Evolutionary conservation across 2,113 vertebrate genomes (phyloP).

Genomic region (Mohoua ochrocephala): DNA sequence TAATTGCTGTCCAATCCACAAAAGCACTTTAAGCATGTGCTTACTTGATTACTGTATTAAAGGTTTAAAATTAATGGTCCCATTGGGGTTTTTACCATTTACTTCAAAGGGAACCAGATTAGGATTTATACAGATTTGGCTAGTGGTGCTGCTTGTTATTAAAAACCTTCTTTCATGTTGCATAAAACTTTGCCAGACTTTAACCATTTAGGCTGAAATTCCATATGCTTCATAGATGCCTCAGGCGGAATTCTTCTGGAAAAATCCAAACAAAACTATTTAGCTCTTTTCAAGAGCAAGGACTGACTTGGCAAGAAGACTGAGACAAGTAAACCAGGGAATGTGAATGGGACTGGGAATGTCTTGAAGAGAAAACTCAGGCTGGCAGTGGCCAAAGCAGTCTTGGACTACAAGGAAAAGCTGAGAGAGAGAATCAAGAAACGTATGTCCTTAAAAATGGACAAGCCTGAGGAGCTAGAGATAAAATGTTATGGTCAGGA

Average conservation of each 20-base stretch:
- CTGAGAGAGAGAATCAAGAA: neutral
- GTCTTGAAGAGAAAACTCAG: neutral
- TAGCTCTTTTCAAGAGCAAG: neutral
- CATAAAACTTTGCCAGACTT: conserved; percentile 3
- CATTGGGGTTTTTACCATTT: neutral
- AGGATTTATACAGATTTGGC: conserved; percentile 19
- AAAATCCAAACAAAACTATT: conserved; percentile 9
- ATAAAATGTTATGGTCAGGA: neutral
- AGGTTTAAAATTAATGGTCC: conserved; percentile 11
- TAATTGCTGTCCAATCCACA: conserved; percentile 11
- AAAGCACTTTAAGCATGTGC: conserved; percentile 4
- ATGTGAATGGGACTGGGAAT: neutral
- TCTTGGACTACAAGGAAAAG: neutral
- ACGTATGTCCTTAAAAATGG: neutral
- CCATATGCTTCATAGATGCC: neutral
- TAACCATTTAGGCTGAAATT: conserved; percentile 10
- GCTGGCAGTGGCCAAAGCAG: neutral
- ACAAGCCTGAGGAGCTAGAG: neutral
- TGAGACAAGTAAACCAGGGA: neutral
- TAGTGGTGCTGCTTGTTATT: neutral
- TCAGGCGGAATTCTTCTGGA: conserved; percentile 19
- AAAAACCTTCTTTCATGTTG: conserved; percentile 21
- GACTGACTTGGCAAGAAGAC: neutral
- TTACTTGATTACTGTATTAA: conserved; percentile 24
- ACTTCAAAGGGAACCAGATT: conserved; percentile 46